Conservation (phyloP, 2,797 vertebrate genomes). For the Sylvia borin region DNA sequence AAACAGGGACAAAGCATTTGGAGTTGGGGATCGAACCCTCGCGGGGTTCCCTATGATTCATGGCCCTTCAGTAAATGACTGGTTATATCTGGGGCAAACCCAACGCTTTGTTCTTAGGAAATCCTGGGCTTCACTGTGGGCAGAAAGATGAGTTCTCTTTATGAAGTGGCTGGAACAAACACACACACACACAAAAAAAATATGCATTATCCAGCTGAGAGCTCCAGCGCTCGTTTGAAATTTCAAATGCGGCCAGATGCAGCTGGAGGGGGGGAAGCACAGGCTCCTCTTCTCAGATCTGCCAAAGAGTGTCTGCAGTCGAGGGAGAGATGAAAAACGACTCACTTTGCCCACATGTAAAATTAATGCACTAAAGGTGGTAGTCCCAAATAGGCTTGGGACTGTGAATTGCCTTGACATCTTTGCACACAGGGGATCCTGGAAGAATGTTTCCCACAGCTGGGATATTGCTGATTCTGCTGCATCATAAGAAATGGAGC, state of each 20-base stretch:
- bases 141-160: not conserved
- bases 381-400: not conserved
- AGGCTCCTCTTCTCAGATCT: not conserved
- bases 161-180: not conserved
- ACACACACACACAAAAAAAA: not conserved
- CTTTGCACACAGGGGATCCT: not conserved
- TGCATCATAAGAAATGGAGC: not conserved
- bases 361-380: constrained; percentile 11
- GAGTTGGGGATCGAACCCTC: not conserved
- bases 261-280: not conserved
- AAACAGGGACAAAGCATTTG: not conserved
- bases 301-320: not conserved
- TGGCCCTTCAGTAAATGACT: not conserved
- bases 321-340: not conserved
- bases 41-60: not conserved
- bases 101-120: not conserved
- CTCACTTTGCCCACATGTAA: not conserved
- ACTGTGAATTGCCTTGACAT: not conserved
- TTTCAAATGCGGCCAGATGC: not conserved
- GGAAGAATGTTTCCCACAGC: not conserved
- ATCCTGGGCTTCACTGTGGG: not conserved
- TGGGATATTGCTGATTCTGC: not conserved
- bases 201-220: not conserved
- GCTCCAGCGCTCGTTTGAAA: not conserved
- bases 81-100: not conserved